Percentiles rank a stretch among this genome's conserved stretches.
Conservation (phyloP, 2,797 vertebrate genomes). For the Artibeus jamaicensis region DNA sequence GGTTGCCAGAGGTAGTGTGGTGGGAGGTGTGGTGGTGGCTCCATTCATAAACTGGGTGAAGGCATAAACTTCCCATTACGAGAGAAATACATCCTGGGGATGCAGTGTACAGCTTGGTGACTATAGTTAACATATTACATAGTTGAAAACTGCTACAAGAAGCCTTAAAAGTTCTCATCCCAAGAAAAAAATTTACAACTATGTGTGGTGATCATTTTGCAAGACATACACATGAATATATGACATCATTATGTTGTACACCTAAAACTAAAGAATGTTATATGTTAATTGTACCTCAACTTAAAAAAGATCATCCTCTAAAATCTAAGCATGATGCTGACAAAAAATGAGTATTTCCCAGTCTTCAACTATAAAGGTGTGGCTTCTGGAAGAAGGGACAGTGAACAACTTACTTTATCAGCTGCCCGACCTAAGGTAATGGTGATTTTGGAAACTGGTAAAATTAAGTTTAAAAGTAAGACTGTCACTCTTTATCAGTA, state of each 20-base stretch:
- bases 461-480: neutral
- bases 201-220: neutral
- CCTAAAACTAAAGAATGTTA: neutral
- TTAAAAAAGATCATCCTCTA: neutral
- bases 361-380: slow-evolving; percentile 11
- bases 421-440: neutral
- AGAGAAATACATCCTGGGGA: neutral
- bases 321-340: slow-evolving; percentile 17
- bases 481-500: neutral
- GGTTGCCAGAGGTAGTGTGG: neutral
- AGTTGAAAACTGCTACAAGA: neutral
- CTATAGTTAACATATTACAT: neutral
- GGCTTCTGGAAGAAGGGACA: neutral
- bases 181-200: neutral
- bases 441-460: neutral
- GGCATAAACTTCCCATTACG: neutral
- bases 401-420: neutral
- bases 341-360: neutral
- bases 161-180: neutral
- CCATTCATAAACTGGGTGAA: neutral
- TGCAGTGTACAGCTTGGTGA: neutral
- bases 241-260: neutral
- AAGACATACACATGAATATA: neutral
- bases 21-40: neutral
- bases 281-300: neutral